phyloP scores from a whole-genome alignment of 2,113 vertebrate genomes.

The Catagonus wagneri region DNA sequence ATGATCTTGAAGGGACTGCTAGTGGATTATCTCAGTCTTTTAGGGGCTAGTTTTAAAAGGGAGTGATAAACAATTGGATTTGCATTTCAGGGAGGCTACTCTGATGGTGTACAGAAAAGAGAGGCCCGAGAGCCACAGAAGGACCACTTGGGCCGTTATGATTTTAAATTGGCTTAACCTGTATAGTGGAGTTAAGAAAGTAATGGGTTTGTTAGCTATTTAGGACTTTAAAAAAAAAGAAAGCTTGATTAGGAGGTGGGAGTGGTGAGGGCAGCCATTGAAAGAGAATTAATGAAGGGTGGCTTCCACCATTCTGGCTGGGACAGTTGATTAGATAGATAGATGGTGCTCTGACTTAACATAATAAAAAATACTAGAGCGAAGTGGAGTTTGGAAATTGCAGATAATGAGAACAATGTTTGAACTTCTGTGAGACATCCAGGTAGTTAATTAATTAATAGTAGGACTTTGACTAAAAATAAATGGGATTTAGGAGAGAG shows the following conservation, averaged over 20 bases:
- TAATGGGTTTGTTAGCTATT: not conserved
- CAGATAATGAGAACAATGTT: not conserved
- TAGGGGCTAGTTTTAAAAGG: not conserved
- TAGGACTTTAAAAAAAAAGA: not conserved
- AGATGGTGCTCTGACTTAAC: not conserved
- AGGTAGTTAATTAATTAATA: not conserved
- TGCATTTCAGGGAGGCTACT: not conserved
- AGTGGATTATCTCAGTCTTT: not conserved
- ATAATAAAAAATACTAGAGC: not conserved
- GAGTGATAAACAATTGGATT: not conserved
- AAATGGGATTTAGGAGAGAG: not conserved
- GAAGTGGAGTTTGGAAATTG: not conserved
- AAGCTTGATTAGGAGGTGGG: not conserved
- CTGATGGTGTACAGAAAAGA: not conserved
- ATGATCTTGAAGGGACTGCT: not conserved
- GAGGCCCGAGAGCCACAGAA: not conserved
- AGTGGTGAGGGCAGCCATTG: not conserved
- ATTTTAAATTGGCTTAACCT: conserved; percentile 6
- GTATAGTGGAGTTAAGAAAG: not conserved
- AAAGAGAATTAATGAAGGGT: not conserved
- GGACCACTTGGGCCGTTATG: not conserved
- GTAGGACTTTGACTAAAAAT: not conserved
- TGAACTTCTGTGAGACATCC: not conserved
- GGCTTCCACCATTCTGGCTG: not conserved
- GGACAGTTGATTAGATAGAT: not conserved